These are phyloP conservation scores for Philypnodon macrostomus DNA, from an alignment of 2,797 vertebrate genomes.

Conservation along the genomic window DNA sequence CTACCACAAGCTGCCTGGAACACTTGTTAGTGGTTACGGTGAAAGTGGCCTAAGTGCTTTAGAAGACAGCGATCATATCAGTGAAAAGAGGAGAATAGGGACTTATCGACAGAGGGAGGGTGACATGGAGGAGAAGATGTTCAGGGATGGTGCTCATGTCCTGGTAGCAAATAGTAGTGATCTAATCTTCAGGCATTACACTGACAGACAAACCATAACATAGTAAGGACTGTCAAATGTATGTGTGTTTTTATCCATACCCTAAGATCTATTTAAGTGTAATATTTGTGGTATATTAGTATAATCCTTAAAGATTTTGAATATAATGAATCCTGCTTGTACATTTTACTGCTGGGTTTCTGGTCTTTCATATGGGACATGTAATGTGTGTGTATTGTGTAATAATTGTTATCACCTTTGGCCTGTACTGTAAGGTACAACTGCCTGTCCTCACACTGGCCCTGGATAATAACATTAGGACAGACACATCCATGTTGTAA, in stretches of 20 bases:
- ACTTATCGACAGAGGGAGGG: conserved; percentile 62
- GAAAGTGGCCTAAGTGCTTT: conserved; percentile 76
- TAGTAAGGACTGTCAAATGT: conserved; percentile 7
- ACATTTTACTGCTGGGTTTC: not conserved
- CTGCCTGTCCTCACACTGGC: conserved; percentile 76
- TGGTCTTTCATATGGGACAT: conserved; percentile 21
- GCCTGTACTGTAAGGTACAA: conserved; percentile 66
- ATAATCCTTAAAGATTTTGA: not conserved
- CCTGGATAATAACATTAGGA: conserved; percentile 90
- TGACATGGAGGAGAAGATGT: conserved; percentile 32
- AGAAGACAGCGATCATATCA: conserved; percentile 80
- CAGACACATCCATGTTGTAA: conserved; percentile 80
- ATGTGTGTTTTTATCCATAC: not conserved
- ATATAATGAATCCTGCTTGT: not conserved
- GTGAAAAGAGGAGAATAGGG: conserved; percentile 61
- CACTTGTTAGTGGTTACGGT: conserved; percentile 70
- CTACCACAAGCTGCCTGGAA: conserved; percentile 64
- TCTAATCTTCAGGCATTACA: conserved; percentile 56
- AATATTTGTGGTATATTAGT: not conserved
- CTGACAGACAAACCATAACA: conserved; percentile 48
- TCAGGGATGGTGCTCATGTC: conserved; percentile 42
- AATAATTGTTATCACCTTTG: conserved; percentile 36
- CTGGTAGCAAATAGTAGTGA: conserved; percentile 50
- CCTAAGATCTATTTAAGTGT: not conserved
- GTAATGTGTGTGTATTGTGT: conserved; percentile 58